Percentiles rank a stretch among this genome's conserved stretches.
Evolutionary conservation across 2,888 invertebrate species (phyloP).

Genomic region (Trachelus tabidus): DNA sequence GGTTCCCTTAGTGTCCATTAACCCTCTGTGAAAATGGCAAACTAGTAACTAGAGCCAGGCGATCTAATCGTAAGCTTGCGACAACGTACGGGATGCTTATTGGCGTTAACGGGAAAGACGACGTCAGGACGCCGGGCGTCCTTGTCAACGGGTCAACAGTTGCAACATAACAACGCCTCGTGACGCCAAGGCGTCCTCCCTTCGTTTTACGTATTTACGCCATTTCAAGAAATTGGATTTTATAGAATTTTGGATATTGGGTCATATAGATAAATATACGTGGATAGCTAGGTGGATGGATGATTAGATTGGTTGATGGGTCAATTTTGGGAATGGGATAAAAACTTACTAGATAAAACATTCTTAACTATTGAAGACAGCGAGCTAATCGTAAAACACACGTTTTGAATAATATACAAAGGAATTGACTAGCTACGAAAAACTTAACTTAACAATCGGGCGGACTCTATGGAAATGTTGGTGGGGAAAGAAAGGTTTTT

Average conservation of each 20-base stretch:
- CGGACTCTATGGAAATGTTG: constrained; percentile 2
- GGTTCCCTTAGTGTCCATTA: constrained; percentile 40
- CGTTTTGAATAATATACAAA: constrained; percentile 40
- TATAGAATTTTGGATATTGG: neutral
- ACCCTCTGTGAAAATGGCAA: constrained; percentile 55
- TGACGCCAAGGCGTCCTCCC: constrained; percentile 3
- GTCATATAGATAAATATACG: neutral
- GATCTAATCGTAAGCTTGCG: neutral
- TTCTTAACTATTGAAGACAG: constrained; percentile 31
- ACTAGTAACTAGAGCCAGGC: constrained; percentile 45
- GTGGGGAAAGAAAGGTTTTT: neutral
- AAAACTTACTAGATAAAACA: constrained; percentile 30
- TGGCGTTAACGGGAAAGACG: neutral
- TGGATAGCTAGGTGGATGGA: neutral
- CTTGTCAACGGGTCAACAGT: constrained; percentile 1
- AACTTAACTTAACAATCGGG: constrained; percentile 59
- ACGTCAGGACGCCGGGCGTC: constrained; percentile 3
- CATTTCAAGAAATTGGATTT: neutral
- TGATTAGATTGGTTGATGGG: constrained; percentile 7
- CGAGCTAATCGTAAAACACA: constrained; percentile 34
- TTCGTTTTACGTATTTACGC: neutral
- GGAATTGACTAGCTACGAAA: constrained; percentile 50
- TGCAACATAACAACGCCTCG: neutral
- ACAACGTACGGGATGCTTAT: neutral
- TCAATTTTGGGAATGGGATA: neutral